Conservation (phyloP, 2,113 vertebrate species). For the Lepisosteus oculatus region DNA sequence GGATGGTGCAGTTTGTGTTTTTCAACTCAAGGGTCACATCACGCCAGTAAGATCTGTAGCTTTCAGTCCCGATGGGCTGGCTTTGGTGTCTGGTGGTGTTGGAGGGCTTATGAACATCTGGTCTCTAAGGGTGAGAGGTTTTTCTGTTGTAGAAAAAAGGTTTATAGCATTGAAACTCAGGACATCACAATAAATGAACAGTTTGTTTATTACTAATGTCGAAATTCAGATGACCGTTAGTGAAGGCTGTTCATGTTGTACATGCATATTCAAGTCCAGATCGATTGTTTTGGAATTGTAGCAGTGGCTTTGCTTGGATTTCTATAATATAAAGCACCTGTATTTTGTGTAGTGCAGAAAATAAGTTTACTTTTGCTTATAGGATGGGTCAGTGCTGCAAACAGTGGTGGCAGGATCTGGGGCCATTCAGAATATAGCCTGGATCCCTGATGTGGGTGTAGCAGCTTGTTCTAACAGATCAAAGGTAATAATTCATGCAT, state of each 20-base stretch:
- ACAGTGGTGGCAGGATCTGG: slow-evolving; percentile 91
- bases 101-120: slow-evolving; percentile 97
- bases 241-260: too few species aligned
- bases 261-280: too few species aligned
- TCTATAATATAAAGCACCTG: too few species aligned
- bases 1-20: slow-evolving; percentile 69
- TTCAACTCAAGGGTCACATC: slow-evolving; percentile 89
- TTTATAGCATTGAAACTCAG: too few species aligned
- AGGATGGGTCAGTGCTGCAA: slow-evolving; percentile 93
- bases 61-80: slow-evolving; percentile 89
- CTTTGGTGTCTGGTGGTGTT: slow-evolving; percentile 86
- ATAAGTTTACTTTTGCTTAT: slow-evolving; percentile 9
- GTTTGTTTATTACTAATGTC: too few species aligned
- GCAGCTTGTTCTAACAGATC: slow-evolving; percentile 95
- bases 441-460: slow-evolving; percentile 95
- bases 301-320: too few species aligned
- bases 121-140: slow-evolving; percentile 83
- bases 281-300: too few species aligned
- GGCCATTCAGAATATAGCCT: slow-evolving; percentile 87
- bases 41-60: slow-evolving; percentile 85
- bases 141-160: too few species aligned
- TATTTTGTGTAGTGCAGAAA: background rate
- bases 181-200: too few species aligned
- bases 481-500: slow-evolving; percentile 67
- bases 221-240: too few species aligned